Evolutionary conservation across 1,140 invertebrate species (phyloP).

Genomic region (Drosophila suzukii): DNA sequence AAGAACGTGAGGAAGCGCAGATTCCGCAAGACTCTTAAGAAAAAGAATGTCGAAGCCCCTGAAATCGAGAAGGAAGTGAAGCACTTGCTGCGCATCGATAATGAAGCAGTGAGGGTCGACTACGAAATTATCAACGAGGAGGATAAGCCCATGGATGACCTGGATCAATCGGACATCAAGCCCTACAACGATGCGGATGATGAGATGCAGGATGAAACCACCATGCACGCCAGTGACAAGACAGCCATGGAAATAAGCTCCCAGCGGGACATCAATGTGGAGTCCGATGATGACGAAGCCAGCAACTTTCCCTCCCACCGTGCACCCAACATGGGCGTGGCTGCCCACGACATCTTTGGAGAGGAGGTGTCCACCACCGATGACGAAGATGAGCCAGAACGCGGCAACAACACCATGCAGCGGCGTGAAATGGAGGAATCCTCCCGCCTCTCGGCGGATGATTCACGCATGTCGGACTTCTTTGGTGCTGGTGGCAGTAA

Average conservation of each 20-base stretch:
- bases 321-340: conserved; percentile 82
- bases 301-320: conserved; percentile 66
- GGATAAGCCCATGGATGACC: conserved; percentile 85
- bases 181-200: conserved; percentile 86
- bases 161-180: conserved; percentile 84
- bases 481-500: conserved; percentile 54
- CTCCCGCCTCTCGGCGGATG: conserved; percentile 90
- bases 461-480: conserved; percentile 91
- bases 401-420: conserved; percentile 85
- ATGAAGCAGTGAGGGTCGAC: conserved; percentile 94
- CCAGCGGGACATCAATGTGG: conserved; percentile 82
- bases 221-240: conserved; percentile 63
- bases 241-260: conserved; percentile 54
- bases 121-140: conserved; percentile 98
- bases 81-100: conserved; percentile 94
- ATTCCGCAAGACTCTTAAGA: conserved; percentile 97
- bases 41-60: conserved; percentile 98
- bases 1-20: conserved; percentile 97
- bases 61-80: conserved; percentile 99
- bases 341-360: conserved; percentile 95
- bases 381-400: conserved; percentile 88
- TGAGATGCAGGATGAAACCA: conserved; percentile 77
- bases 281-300: conserved; percentile 79
- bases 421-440: conserved; percentile 91
- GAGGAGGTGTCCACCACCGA: conserved; percentile 94